Evolutionary conservation across 2,797 vertebrate species (phyloP), one percentile per base, ranked within the genome.

Genomic region (Falco columbarius): DNA sequence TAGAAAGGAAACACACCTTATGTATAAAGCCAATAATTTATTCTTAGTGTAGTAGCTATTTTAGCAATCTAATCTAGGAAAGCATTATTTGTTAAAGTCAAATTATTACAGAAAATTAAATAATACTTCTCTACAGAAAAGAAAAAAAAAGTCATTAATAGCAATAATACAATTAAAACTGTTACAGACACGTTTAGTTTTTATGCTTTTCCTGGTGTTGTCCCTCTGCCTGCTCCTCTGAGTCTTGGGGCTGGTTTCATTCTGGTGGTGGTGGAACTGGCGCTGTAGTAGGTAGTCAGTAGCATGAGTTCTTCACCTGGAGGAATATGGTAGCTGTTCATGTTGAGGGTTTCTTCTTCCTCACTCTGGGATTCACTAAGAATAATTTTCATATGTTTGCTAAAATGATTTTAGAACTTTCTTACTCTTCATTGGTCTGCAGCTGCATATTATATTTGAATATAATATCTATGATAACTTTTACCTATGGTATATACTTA

Each of bases 21-120:
- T 6, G 6, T 47, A 54, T 22, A 71, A 92, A 92, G 23, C 26
- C 8, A 86, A 42, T 38, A 65, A 68, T 44, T 56, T 55, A 27
- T 40, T 77, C 18, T 49, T 67, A 81, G 7, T n/a, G 15, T 72
- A 55, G 38, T 42, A 15, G 9, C 7, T 90, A 61, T 90, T 93
- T 94, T 72, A 89, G 22, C 20, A 86, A 29, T 54, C 6, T 65
- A 58, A 88, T 83, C 15, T 54, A 75, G n/a, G 32, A 91, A 91
- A 75, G 4, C 7, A n/a, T 58, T 83, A 38, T 77, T 88, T 61
- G n/a, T 81, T 83, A 44, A 63, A 23, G 32, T 56, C n/a, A 89
- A 85, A 88, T 71, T 71, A 59, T 40, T 83, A 61, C 3, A 71
- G 40, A 73, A 88, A 91, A 86, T 3, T 21, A 89, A 86, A 81